Conservation (phyloP, 2,113 vertebrate species). For the Heterotis niloticus region DNA sequence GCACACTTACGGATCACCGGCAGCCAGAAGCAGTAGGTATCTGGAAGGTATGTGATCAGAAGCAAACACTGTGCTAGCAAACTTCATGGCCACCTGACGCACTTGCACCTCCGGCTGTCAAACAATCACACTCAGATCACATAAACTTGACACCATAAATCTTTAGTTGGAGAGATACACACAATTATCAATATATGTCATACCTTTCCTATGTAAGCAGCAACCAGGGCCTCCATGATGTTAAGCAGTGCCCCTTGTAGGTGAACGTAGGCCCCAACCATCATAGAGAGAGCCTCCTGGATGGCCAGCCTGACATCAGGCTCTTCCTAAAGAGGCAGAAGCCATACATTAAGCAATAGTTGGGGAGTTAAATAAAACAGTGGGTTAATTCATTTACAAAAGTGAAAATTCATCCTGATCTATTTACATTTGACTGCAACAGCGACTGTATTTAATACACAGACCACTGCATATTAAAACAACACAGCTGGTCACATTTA, state of each 20-base stretch:
- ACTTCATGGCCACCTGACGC: slow-evolving; percentile 96
- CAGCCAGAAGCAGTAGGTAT: slow-evolving; percentile 90
- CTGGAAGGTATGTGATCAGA: slow-evolving; percentile 92
- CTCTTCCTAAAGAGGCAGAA: slow-evolving; percentile 73
- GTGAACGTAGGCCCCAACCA: slow-evolving; percentile 91
- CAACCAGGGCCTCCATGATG: slow-evolving; percentile 95
- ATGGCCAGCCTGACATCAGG: slow-evolving; percentile 91
- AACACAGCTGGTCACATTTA: no score
- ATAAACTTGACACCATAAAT: background rate
- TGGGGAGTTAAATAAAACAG: background rate
- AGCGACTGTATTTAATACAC: no score
- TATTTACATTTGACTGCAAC: no score
- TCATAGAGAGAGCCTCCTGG: slow-evolving; percentile 96
- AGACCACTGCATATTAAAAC: no score
- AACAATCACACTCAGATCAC: slow-evolving; percentile 6
- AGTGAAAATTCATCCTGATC: no score
- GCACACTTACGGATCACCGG: slow-evolving; percentile 89
- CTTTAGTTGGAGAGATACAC: background rate
- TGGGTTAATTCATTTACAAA: no score
- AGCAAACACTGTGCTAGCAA: slow-evolving; percentile 89
- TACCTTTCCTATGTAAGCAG: slow-evolving; percentile 93
- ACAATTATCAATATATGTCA: background rate
- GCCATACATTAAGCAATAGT: background rate
- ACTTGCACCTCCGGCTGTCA: slow-evolving; percentile 93
- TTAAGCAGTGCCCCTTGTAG: slow-evolving; percentile 92